Evolutionary conservation across 2,888 invertebrate genomes (phyloP).

Genomic region (Sacculina carcini): DNA sequence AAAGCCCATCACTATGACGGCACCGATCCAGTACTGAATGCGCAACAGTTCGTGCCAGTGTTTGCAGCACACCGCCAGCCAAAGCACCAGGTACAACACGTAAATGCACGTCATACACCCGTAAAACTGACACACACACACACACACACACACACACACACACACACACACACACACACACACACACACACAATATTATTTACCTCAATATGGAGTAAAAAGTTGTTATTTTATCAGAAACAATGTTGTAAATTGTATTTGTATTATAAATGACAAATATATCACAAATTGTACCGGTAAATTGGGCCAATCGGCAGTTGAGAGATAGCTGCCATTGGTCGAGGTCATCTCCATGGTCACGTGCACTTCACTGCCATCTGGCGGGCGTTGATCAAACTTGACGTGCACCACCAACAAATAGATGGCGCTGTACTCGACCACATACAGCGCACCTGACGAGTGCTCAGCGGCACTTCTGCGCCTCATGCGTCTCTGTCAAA

Average conservation of each 20-base stretch:
- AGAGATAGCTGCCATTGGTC: conserved; percentile 53
- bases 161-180: not conserved
- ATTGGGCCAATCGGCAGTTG: conserved; percentile 68
- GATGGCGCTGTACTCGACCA: conserved; percentile 51
- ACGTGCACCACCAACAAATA: conserved; percentile 34
- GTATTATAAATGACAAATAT: not conserved
- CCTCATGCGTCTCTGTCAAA: too few species aligned
- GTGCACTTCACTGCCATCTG: conserved; percentile 19
- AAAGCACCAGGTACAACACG: conserved; percentile 47
- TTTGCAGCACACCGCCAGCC: conserved; percentile 53
- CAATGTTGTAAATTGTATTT: too few species aligned
- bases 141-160: not conserved
- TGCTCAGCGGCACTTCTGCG: too few species aligned
- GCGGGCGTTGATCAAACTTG: not conserved
- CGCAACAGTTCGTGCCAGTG: conserved; percentile 74
- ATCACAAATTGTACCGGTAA: conserved; percentile 33
- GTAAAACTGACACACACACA: conserved; percentile 34
- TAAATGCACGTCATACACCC: conserved; percentile 70
- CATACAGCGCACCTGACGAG: too few species aligned
- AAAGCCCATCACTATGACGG: conserved; percentile 63
- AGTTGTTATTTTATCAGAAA: too few species aligned
- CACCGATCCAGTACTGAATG: conserved; percentile 90
- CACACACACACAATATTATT: too few species aligned
- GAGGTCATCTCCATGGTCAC: conserved; percentile 45
- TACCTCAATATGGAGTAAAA: too few species aligned